Percentiles rank a stretch among this genome's conserved stretches.
These are phyloP conservation scores for Ptychadena robeensis DNA, from an alignment of 2,797 vertebrate genomes.

Conservation along the genomic window DNA sequence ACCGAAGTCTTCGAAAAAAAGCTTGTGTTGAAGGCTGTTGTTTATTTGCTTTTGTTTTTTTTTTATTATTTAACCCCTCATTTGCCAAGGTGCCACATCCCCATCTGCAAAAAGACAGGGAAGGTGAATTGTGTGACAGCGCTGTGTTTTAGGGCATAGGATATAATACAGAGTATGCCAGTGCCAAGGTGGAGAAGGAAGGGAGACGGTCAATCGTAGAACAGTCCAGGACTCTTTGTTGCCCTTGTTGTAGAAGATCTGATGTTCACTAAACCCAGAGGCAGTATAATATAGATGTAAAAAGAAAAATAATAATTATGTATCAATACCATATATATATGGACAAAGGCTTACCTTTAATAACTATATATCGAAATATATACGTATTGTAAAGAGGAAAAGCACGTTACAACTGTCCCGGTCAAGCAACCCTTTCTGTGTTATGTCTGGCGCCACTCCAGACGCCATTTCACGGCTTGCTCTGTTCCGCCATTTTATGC, in stretches of 20 bases:
- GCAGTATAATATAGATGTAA: neutral
- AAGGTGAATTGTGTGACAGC: neutral
- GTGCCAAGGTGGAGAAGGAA: neutral
- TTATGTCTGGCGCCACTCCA: constrained; percentile 1
- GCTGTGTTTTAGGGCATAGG: neutral
- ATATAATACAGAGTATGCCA: too few species aligned
- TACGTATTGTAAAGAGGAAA: neutral
- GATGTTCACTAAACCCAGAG: neutral
- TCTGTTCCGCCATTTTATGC: constrained; percentile 19
- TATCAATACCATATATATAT: neutral
- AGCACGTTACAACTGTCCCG: neutral
- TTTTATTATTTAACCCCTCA: neutral
- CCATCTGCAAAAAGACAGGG: neutral
- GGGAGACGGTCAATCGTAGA: constrained; percentile 7
- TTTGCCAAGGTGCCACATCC: neutral
- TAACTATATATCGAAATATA: neutral
- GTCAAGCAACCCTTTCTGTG: neutral
- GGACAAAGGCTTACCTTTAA: neutral
- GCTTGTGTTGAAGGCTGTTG: neutral
- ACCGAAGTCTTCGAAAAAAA: neutral
- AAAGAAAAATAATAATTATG: neutral
- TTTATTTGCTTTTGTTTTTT: too few species aligned
- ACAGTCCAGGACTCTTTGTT: neutral
- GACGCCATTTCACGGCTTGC: constrained; percentile 21
- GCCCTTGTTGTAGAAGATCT: neutral